Evolutionary conservation across 2,113 vertebrate genomes (phyloP).

Genomic region (Lepidothrix coronata): DNA sequence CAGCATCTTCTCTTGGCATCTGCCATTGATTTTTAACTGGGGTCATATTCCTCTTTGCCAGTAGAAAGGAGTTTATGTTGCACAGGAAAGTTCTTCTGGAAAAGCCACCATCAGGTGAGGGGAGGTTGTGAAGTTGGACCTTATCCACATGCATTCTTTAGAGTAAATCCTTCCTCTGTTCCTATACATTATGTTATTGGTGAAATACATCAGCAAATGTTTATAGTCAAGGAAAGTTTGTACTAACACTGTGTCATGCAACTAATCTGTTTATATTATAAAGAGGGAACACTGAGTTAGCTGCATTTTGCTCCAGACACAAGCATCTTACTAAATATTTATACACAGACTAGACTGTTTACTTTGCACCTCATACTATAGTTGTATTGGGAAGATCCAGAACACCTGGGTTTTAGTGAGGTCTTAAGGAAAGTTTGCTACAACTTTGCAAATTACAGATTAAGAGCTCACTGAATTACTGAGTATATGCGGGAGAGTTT

Average conservation of each 20-base stretch:
- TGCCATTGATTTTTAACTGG: neutral
- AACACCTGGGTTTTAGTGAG: slow-evolving; percentile 60
- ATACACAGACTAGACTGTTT: slow-evolving; percentile 70
- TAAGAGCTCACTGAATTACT: neutral
- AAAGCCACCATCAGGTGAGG: neutral
- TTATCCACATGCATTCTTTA: neutral
- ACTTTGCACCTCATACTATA: slow-evolving; percentile 55
- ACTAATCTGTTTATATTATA: slow-evolving; percentile 67
- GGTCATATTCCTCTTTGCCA: neutral
- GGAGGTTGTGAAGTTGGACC: neutral
- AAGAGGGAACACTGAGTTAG: slow-evolving; percentile 40
- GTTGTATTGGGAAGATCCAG: slow-evolving; percentile 60
- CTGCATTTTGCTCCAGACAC: slow-evolving; percentile 62
- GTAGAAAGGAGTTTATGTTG: neutral
- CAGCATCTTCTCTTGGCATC: neutral
- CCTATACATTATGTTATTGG: slow-evolving; percentile 55
- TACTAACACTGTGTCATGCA: slow-evolving; percentile 70
- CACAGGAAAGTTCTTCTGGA: neutral
- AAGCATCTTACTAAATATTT: slow-evolving; percentile 78
- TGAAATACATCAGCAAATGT: slow-evolving; percentile 60
- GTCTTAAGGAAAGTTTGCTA: neutral
- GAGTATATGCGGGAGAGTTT: neutral
- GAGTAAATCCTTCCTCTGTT: slow-evolving; percentile 5
- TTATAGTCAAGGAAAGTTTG: slow-evolving; percentile 68
- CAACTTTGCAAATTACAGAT: neutral